phyloP scores from a whole-genome alignment of 2,113 vertebrate species.

The Cinclus cinclus region DNA sequence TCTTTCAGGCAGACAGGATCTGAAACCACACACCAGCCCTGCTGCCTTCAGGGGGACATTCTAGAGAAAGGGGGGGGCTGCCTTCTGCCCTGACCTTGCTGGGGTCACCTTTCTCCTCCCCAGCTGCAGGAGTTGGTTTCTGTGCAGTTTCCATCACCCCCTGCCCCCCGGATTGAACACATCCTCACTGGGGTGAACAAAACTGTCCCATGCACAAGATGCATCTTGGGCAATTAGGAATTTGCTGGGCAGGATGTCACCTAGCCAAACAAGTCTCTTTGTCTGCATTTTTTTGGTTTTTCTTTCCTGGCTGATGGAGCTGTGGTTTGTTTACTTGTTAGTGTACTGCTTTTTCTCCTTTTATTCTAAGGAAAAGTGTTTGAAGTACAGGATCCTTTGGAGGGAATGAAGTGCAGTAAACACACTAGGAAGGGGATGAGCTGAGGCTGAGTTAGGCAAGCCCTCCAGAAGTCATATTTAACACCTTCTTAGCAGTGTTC shows the following conservation, averaged over 20 bases:
- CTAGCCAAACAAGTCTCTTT: background rate
- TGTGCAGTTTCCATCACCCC: background rate
- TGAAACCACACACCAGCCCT: conserved; percentile 20
- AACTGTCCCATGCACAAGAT: background rate
- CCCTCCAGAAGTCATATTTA: background rate
- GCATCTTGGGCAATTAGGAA: background rate
- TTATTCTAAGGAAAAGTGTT: background rate
- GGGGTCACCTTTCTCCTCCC: background rate
- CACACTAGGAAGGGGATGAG: background rate
- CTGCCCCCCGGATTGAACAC: background rate
- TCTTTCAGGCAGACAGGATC: conserved; percentile 32
- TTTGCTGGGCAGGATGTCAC: conserved; percentile 28
- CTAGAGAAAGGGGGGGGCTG: background rate
- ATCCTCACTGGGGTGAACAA: background rate
- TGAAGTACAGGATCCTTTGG: background rate
- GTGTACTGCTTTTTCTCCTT: background rate
- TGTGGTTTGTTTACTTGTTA: background rate
- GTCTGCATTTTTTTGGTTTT: background rate
- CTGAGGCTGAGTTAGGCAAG: background rate
- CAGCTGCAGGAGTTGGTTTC: background rate
- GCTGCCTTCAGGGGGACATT: background rate
- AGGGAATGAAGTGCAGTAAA: background rate
- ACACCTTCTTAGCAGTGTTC: background rate
- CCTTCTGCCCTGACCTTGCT: background rate
- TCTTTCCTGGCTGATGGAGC: background rate